Conservation (phyloP, 2,113 vertebrate genomes). For the Hippoglossus stenolepis region DNA sequence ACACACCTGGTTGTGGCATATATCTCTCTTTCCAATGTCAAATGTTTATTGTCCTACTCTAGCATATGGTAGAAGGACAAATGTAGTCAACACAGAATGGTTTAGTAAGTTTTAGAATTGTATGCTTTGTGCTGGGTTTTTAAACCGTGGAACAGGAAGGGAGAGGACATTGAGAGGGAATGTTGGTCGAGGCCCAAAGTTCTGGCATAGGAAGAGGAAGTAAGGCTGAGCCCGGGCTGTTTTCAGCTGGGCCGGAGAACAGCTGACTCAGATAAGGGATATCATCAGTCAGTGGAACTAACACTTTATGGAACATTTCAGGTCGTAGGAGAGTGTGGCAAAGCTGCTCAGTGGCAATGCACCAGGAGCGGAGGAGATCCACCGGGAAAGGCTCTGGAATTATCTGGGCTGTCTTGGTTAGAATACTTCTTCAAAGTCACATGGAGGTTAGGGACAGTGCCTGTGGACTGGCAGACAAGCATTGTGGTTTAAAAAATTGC, state of each 20-base stretch:
- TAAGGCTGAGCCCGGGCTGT: background rate
- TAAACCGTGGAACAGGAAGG: background rate
- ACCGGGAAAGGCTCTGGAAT: background rate
- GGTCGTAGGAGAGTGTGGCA: background rate
- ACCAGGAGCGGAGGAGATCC: background rate
- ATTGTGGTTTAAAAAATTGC: too few relatives aligned
- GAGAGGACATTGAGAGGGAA: background rate
- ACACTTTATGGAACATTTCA: background rate
- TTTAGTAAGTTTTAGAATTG: background rate
- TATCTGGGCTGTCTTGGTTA: background rate
- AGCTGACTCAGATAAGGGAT: background rate
- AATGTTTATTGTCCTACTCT: background rate
- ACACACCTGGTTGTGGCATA: conserved; percentile 24
- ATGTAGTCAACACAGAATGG: background rate
- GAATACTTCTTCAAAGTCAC: background rate
- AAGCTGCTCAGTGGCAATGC: background rate
- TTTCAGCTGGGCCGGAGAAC: background rate
- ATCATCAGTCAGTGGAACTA: background rate
- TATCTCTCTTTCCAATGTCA: conserved; percentile 22
- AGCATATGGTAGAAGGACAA: background rate
- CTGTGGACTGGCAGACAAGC: too few relatives aligned
- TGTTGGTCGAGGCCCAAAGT: background rate
- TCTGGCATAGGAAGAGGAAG: background rate
- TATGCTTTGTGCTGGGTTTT: background rate
- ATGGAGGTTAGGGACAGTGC: background rate